phyloP scores from a whole-genome alignment of 2,113 vertebrate species.

The Solea solea region DNA sequence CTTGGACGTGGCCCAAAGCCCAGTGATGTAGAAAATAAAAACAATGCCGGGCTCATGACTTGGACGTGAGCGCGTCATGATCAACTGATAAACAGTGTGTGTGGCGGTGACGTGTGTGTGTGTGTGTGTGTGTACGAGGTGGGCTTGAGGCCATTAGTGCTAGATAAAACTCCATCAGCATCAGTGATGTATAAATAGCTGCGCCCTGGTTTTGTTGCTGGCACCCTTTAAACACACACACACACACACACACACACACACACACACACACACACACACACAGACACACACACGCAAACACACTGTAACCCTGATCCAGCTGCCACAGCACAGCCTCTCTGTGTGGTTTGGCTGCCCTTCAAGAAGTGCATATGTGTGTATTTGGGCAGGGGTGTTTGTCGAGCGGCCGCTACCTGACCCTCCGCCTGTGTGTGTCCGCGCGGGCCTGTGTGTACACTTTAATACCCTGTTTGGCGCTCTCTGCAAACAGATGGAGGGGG shows the following conservation, averaged over 20 bases:
- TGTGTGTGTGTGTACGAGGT: slow-evolving; percentile 6
- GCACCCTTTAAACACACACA: slow-evolving; percentile 48
- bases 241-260: slow-evolving; percentile 25
- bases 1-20: slow-evolving; percentile 29
- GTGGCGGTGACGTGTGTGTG: background rate
- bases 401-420: slow-evolving; percentile 42
- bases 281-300: slow-evolving; percentile 31
- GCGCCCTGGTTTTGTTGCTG: slow-evolving; percentile 73
- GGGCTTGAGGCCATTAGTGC: slow-evolving; percentile 47
- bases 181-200: slow-evolving; percentile 73
- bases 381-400: slow-evolving; percentile 51
- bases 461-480: slow-evolving; percentile 57
- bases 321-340: slow-evolving; percentile 53
- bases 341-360: slow-evolving; percentile 80
- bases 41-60: slow-evolving; percentile 23
- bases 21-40: slow-evolving; percentile 37
- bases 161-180: slow-evolving; percentile 65
- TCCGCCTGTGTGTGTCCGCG: slow-evolving; percentile 23
- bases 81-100: no score
- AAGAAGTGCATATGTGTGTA: slow-evolving; percentile 55
- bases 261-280: slow-evolving; percentile 22
- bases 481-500: slow-evolving; percentile 51
- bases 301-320: slow-evolving; percentile 51
- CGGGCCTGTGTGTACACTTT: slow-evolving; percentile 47
- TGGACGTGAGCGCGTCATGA: slow-evolving; percentile 15